Base-by-base conservation (phyloP, 2,888 invertebrate species). In the Eupithecia subfuscata region DNA sequence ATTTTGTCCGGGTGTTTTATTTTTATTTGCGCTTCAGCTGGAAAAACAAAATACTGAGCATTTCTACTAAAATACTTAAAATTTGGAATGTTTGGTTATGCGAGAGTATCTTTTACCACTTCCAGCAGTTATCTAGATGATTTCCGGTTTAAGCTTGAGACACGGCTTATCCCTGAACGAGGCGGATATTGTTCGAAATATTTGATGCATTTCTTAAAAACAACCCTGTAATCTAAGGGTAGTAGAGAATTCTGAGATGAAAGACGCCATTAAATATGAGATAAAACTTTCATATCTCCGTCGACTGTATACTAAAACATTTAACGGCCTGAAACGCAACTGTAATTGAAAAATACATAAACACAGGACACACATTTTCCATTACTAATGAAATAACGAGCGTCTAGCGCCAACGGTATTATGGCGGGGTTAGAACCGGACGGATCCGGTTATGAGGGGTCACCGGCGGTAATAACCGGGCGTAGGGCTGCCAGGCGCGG, bases 391-490 rank as follows among this genome's bases (percentile, higher is more conserved):
- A 86, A 86, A 85, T 86, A 86, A 85, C 84, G 79, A 77, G 80
- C 78, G 82, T 79, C 82, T 74, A 83, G 82, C 82, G 82, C 78
- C 81, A 83, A 83, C 85, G 81, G 84, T 88, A 85, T 88, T 87
- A 87, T 87, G 83, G 84, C 81, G 80, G 82, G 78, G 81, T 84
- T 87, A 88, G 87, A 89, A 87, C 88, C 86, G 88, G 88, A 86
- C 86, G 84, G 84, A 82, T 77, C 85, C 86, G 88, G 89, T 88
- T 90, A 89, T 86, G 85, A 83, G 87, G 84, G 85, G 84, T 85
- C 85, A 84, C 84, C 85, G 85, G 87, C 85, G 85, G 87, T 88
- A 88, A 87, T 89, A 88, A 87, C 89, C 87, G 86, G 83, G 78
- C 37, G 79, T 37, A 77, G 74, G 74, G 77, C 6, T 74, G 69